phyloP scores from a whole-genome alignment of 1,140 invertebrate genomes.

The Notospermus geniculatus region DNA sequence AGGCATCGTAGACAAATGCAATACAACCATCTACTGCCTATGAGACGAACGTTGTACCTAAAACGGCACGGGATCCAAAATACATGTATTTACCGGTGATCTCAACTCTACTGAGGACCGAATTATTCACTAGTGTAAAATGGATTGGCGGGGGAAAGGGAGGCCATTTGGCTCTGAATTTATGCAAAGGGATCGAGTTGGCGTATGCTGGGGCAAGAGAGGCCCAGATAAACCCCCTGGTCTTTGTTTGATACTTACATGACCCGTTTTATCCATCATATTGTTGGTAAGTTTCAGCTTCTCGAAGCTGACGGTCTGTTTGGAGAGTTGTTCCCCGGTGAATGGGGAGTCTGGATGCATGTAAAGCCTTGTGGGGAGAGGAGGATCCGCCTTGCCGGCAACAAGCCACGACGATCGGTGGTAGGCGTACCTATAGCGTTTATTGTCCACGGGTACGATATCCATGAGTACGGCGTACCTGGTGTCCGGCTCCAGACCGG shows the following conservation, averaged over 20 bases:
- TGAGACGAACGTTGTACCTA: too few species aligned
- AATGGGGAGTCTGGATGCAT: slow-evolving; percentile 97
- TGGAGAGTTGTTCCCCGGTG: slow-evolving; percentile 89
- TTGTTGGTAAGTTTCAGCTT: slow-evolving; percentile 99
- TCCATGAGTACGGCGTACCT: slow-evolving; percentile 92
- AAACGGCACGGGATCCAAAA: too few species aligned
- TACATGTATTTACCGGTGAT: too few species aligned
- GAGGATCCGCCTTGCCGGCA: slow-evolving; percentile 96
- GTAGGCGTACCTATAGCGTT: slow-evolving; percentile 97
- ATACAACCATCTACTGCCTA: too few species aligned
- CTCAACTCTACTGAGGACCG: too few species aligned
- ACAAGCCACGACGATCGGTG: slow-evolving; percentile 97
- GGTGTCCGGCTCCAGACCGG: slow-evolving; percentile 68
- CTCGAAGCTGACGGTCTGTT: slow-evolving; percentile 98
- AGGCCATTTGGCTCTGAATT: too few species aligned
- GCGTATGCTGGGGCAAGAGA: too few species aligned
- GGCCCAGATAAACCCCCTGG: too few species aligned
- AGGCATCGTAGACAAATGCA: too few species aligned
- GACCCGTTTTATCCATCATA: slow-evolving; percentile 97
- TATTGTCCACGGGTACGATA: slow-evolving; percentile 95
- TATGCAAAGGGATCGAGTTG: too few species aligned
- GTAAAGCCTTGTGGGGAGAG: slow-evolving; percentile 83
- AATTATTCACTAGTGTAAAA: too few species aligned
- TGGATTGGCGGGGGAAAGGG: too few species aligned
- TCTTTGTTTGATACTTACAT: slow-evolving; percentile 69